Conservation (phyloP, 2,113 vertebrate species). For the Amazona guildingii region DNA sequence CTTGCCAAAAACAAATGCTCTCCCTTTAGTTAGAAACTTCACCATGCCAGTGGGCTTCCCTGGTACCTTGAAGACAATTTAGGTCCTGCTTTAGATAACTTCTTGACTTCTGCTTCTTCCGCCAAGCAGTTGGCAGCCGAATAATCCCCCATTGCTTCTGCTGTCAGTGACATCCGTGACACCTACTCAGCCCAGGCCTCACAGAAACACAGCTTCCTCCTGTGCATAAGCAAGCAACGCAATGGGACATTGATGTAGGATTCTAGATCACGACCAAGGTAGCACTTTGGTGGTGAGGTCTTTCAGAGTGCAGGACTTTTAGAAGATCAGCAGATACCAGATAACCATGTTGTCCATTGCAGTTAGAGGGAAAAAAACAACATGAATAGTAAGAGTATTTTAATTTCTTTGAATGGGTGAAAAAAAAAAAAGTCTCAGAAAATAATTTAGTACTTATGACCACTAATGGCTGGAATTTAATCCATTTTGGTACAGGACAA, state of each 20-base stretch:
- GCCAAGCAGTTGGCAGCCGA: neutral
- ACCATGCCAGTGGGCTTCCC: neutral
- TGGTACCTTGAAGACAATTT: neutral
- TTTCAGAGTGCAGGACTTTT: neutral
- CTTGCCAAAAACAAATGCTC: neutral
- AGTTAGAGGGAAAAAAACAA: neutral
- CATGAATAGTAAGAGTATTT: neutral
- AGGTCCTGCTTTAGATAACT: neutral
- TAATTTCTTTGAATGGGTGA: neutral
- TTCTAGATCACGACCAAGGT: neutral
- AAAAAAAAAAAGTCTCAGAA: neutral
- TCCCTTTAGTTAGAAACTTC: neutral
- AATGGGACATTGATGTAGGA: neutral
- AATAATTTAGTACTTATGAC: neutral
- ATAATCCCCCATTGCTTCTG: accelerated
- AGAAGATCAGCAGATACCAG: neutral
- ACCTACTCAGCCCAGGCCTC: neutral
- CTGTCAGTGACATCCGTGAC: neutral
- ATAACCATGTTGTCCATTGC: neutral
- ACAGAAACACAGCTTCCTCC: neutral
- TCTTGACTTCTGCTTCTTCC: neutral
- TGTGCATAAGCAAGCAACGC: neutral
- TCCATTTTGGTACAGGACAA: neutral
- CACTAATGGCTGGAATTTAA: neutral
- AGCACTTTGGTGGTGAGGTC: neutral